These are phyloP conservation scores for Salvelinus namaycush DNA, from an alignment of 2,113 vertebrate genomes.

Conservation along the genomic window DNA sequence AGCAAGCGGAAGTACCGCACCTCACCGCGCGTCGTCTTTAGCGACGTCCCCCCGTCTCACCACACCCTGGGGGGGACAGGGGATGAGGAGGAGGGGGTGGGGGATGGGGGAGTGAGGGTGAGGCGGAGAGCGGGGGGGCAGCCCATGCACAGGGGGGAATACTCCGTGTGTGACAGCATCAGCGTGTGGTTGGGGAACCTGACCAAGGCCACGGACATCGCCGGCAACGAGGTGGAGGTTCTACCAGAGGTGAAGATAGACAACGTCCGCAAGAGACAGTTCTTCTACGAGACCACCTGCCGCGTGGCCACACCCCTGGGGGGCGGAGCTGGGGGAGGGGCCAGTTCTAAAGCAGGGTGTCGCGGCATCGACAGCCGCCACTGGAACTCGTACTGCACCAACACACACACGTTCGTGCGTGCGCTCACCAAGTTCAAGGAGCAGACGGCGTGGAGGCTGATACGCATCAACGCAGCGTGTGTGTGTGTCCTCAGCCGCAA, in stretches of 20 bases:
- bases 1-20: slow-evolving; percentile 84
- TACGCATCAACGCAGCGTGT: slow-evolving; percentile 93
- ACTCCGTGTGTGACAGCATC: slow-evolving; percentile 94
- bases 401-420: slow-evolving; percentile 94
- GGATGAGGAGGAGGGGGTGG: slow-evolving; percentile 65
- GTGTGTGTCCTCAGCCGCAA: slow-evolving; percentile 96
- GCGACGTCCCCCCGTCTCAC: slow-evolving; percentile 80
- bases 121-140: slow-evolving; percentile 72
- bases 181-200: slow-evolving; percentile 92
- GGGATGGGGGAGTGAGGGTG: slow-evolving; percentile 81
- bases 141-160: slow-evolving; percentile 88
- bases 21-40: slow-evolving; percentile 92
- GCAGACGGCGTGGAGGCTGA: slow-evolving; percentile 91
- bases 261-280: slow-evolving; percentile 90
- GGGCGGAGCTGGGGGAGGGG: slow-evolving; percentile 31
- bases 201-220: slow-evolving; percentile 91
- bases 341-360: slow-evolving; percentile 77
- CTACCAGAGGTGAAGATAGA: slow-evolving; percentile 90
- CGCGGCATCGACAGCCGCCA: slow-evolving; percentile 91
- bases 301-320: slow-evolving; percentile 59
- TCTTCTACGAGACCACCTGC: slow-evolving; percentile 96
- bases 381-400: slow-evolving; percentile 99
- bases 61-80: slow-evolving; percentile 27
- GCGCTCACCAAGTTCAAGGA: slow-evolving; percentile 88
- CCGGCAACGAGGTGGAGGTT: slow-evolving; percentile 91